Evolutionary conservation across 2,113 vertebrate species (phyloP), one percentile per base, ranked within the genome.

Genomic region (Diadophis punctatus): DNA sequence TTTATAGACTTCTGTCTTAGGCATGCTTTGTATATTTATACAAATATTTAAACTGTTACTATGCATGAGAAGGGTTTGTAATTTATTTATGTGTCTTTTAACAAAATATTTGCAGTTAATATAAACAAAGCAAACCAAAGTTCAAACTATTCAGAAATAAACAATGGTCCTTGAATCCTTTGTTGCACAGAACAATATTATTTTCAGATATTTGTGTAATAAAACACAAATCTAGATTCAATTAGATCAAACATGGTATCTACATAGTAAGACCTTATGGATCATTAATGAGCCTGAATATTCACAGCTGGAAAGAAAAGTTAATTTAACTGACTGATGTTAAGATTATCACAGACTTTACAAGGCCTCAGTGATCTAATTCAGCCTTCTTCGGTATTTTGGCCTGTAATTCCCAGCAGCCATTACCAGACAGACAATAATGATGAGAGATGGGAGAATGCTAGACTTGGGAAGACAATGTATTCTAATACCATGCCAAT

Each of bases 141-240:
- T 34, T 51, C 88, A 91, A 94, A 93, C 92, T 93, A 92, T 93
- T 94, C 52, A 94, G 90, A 93, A 88, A 93, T 95, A 95, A 55
- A 90, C 94, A 93, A 95, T n/a, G 49, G 91, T 95, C 91, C 93
- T 89, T 90, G 90, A 89, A 90, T 94, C 95, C 94, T 95, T 86
- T 6, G 94, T 94, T 93, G 95, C 92, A 93, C 92, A 93, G 95
- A 74, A 0, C 49, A 93, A 95, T 85, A 94, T 94, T 92, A 87
- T 93, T 95, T 94, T 96, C 93, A 85, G 86, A 94, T 93, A 89
- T 56, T 84, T 46, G 18, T 56, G 56, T 56, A 74, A 43, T 27
- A 89, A 34, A 63, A 84, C 46, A 46, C 52, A 55, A 53, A 92
- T 43, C 51, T 25, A 92, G 58, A 92, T 88, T 80, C 74, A 84